A percentile compares a stretch with the other conserved stretches of the same genome.
Conservation (phyloP, 2,113 vertebrate species). For the Tenebrosternarchus preto region DNA sequence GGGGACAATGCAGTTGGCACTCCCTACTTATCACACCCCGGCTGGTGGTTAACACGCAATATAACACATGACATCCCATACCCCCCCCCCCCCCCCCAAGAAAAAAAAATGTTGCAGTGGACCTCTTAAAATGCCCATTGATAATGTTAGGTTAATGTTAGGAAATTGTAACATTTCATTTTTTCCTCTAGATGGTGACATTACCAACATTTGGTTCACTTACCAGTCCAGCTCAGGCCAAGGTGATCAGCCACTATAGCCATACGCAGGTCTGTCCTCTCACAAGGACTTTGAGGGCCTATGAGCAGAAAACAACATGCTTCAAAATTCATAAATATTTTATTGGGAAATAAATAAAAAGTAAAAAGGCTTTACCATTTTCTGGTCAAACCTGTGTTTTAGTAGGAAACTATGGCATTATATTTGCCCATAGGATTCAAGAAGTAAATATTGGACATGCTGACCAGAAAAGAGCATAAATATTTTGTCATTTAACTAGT, state of each 20-base stretch:
- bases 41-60: background rate
- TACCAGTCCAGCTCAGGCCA: conserved; percentile 99
- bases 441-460: background rate
- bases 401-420: background rate
- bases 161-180: background rate
- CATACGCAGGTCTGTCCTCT: conserved; percentile 98
- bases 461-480: conserved; percentile 55
- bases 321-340: conserved; percentile 18
- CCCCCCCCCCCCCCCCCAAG: background rate
- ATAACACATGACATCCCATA: background rate
- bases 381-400: conserved; percentile 61
- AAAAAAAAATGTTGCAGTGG: background rate
- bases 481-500: conserved; percentile 42
- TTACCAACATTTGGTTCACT: conserved; percentile 54
- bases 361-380: conserved; percentile 54
- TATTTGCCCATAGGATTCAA: background rate
- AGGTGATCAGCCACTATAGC: conserved; percentile 98
- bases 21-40: conserved; percentile 25
- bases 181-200: conserved; percentile 33
- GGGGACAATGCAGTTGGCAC: conserved; percentile 48
- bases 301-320: conserved; percentile 73
- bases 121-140: background rate
- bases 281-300: conserved; percentile 99
- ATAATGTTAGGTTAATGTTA: background rate
- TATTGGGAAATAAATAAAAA: background rate